These are phyloP conservation scores for Harlomillsia oculata DNA, from an alignment of 1,140 invertebrate species.

Conservation along the genomic window DNA sequence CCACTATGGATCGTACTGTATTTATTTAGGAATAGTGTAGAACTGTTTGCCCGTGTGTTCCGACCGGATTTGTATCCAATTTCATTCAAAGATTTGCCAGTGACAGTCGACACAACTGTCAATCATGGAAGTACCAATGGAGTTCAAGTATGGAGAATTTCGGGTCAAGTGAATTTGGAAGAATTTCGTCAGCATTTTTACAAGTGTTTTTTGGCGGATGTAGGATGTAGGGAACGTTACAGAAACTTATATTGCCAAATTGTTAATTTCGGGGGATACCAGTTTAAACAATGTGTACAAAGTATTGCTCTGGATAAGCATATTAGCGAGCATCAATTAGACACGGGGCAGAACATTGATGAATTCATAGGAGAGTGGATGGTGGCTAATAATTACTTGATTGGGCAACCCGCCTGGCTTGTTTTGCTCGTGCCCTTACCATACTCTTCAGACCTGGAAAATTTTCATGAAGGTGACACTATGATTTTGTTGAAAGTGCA, in stretches of 20 bases:
- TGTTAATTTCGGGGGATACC: conserved; percentile 5
- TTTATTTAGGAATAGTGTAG: neutral
- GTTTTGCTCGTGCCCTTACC: conserved; percentile 7
- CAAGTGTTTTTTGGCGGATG: conserved; percentile 3
- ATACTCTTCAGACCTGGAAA: neutral
- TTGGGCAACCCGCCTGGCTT: conserved; percentile 9
- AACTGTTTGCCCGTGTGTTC: neutral
- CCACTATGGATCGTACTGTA: neutral
- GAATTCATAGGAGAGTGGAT: conserved; percentile 13
- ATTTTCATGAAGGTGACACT: conserved; percentile 3
- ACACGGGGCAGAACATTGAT: conserved; percentile 1
- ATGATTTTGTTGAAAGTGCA: conserved; percentile 13
- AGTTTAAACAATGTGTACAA: conserved; percentile 6
- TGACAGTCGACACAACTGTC: neutral
- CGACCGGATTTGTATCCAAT: neutral
- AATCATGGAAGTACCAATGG: conserved; percentile 3
- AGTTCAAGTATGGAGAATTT: conserved; percentile 9
- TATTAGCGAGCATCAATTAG: conserved; percentile 2
- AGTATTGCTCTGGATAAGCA: conserved; percentile 4
- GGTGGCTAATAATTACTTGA: conserved; percentile 7
- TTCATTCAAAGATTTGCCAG: neutral
- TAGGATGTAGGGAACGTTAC: neutral
- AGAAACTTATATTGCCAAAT: conserved; percentile 16
- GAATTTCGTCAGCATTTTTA: conserved; percentile 11
- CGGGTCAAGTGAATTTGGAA: neutral